phyloP scores from a whole-genome alignment of 2,888 invertebrate genomes.

The Anthophora plumipes region DNA sequence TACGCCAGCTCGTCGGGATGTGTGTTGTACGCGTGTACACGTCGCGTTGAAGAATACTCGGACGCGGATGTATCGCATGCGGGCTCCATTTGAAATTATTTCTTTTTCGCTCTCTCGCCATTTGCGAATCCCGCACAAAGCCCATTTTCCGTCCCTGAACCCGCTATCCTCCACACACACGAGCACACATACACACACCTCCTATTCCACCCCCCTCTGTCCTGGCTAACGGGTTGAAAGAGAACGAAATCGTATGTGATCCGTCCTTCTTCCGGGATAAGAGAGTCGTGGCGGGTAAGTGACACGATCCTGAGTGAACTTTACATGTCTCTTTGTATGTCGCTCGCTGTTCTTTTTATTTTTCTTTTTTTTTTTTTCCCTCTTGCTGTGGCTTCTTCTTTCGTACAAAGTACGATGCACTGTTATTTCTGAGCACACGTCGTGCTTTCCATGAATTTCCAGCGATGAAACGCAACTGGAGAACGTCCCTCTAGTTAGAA shows the following conservation, averaged over 20 bases:
- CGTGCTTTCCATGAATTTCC: background rate
- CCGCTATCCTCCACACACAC: constrained; percentile 29
- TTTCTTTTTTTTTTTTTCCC: too few relatives aligned
- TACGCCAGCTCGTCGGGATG: constrained; percentile 13
- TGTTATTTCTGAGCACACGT: background rate
- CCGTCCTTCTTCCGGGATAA: constrained; percentile 43
- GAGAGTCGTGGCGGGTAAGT: constrained; percentile 38
- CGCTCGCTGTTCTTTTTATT: background rate
- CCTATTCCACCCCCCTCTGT: background rate
- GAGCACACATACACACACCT: too few relatives aligned
- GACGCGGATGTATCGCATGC: constrained; percentile 68
- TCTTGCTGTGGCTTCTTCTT: background rate
- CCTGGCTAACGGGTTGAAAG: constrained; percentile 30
- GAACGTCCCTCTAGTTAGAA: background rate
- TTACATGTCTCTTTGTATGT: background rate
- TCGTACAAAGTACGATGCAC: background rate
- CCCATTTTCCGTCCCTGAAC: constrained; percentile 63
- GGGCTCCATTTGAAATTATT: constrained; percentile 77
- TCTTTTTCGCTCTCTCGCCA: constrained; percentile 69
- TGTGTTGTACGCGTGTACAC: constrained; percentile 43
- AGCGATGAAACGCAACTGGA: background rate
- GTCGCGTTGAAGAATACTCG: constrained; percentile 51
- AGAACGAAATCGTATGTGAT: constrained; percentile 55
- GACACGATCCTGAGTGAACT: constrained; percentile 49
- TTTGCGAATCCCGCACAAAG: constrained; percentile 72